phyloP scores from a whole-genome alignment of 2,888 invertebrate genomes.

The Lasioglossum villosulum region DNA sequence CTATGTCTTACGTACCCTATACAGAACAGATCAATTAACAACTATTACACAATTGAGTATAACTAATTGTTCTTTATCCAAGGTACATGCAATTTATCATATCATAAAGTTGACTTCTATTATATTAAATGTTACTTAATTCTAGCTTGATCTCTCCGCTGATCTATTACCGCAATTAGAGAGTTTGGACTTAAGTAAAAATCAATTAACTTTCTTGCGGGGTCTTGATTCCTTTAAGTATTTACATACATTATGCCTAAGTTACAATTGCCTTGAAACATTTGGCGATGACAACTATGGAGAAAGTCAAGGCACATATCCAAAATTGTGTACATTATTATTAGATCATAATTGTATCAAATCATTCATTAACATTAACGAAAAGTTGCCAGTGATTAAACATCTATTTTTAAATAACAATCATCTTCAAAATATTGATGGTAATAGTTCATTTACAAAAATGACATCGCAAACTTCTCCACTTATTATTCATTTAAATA shows the following conservation, averaged over 20 bases:
- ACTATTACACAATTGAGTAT: slow-evolving; percentile 67
- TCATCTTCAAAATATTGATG: slow-evolving; percentile 58
- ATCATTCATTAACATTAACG: slow-evolving; percentile 47
- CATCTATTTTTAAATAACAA: slow-evolving; percentile 71
- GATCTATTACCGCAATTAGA: slow-evolving; percentile 66
- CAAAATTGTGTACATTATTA: slow-evolving; percentile 63
- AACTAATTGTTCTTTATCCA: slow-evolving; percentile 63
- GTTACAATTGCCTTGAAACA: slow-evolving; percentile 66
- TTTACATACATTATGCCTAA: slow-evolving; percentile 69
- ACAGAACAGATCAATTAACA: slow-evolving; percentile 41
- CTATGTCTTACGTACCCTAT: slow-evolving; percentile 55
- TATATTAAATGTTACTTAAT: slow-evolving; percentile 4
- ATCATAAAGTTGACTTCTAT: not conserved
- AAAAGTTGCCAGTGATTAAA: slow-evolving; percentile 63
- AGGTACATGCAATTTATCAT: slow-evolving; percentile 55
- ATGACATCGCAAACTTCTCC: not conserved
- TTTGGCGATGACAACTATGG: slow-evolving; percentile 22
- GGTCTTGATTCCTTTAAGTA: slow-evolving; percentile 63
- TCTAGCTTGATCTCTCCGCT: slow-evolving; percentile 62
- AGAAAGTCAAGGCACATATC: slow-evolving; percentile 39
- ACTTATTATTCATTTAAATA: not conserved
- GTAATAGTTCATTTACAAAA: slow-evolving; percentile 48
- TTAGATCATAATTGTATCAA: slow-evolving; percentile 70
- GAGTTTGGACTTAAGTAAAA: slow-evolving; percentile 72
- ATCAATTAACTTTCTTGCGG: slow-evolving; percentile 63